Conservation (phyloP, 2,797 vertebrate species). For the Geotria australis region DNA sequence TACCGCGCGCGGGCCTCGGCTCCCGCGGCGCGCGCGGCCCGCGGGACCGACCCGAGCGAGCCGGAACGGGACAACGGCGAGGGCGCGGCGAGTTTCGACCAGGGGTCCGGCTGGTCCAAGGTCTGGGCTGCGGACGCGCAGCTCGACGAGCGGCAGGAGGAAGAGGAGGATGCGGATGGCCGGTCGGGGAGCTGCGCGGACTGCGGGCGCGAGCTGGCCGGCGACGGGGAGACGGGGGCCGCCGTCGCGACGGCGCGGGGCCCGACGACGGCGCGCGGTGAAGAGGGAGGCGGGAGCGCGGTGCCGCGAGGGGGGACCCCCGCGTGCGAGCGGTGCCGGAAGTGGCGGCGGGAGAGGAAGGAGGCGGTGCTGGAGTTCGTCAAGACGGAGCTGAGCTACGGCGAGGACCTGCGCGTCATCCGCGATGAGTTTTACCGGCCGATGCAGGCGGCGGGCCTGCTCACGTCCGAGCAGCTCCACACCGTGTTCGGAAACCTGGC, state of each 20-base stretch:
- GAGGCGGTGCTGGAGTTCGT: slow-evolving; percentile 62
- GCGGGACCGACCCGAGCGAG: not conserved
- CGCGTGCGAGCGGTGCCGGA: slow-evolving; percentile 41
- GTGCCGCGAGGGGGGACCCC: slow-evolving; percentile 10
- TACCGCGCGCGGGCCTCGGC: not conserved
- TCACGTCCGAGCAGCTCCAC: slow-evolving; percentile 35
- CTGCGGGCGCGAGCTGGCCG: slow-evolving; percentile 22
- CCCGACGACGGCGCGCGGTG: slow-evolving; percentile 22
- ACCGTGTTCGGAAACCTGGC: slow-evolving; percentile 54
- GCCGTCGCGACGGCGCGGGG: slow-evolving; percentile 40
- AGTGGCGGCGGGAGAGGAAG: slow-evolving; percentile 43
- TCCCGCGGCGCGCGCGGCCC: not conserved
- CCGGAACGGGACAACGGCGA: not conserved
- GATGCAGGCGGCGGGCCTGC: slow-evolving; percentile 43
- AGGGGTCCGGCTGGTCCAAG: not conserved
- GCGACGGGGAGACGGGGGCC: slow-evolving; percentile 9
- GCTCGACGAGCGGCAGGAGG: no score
- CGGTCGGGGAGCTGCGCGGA: slow-evolving; percentile 32
- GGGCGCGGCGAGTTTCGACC: not conserved
- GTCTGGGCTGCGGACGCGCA: not conserved
- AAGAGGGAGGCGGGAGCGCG: slow-evolving; percentile 27
- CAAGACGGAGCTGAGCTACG: slow-evolving; percentile 49
- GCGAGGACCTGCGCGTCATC: slow-evolving; percentile 50
- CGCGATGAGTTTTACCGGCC: slow-evolving; percentile 57
- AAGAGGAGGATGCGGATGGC: no score